These are phyloP conservation scores for Heterodera carotae DNA, from an alignment of 1,140 invertebrate species.

Conservation along the genomic window DNA sequence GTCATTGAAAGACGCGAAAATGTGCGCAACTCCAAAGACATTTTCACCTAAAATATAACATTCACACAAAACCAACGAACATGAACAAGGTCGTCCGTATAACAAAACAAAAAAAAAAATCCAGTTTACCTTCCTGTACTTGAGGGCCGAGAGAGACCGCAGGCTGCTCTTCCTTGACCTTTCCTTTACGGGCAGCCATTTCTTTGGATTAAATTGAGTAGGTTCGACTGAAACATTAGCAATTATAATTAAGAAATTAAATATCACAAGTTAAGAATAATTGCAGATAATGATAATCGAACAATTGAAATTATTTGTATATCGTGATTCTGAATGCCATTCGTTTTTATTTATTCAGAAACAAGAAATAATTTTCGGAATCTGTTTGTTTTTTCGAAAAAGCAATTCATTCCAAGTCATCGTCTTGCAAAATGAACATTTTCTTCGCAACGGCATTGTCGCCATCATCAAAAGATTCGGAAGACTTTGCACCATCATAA, in stretches of 20 bases:
- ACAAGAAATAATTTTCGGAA: not conserved
- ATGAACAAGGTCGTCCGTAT: no score
- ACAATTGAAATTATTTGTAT: no score
- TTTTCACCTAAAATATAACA: conserved; percentile 74
- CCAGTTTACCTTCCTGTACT: conserved; percentile 74
- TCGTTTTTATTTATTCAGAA: conserved; percentile 19
- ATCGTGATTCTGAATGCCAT: no score
- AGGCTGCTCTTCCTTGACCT: conserved; percentile 92
- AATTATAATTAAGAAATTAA: not conserved
- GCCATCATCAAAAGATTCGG: not conserved
- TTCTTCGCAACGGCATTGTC: not conserved
- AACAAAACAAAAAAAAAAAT: no score
- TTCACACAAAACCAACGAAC: not conserved
- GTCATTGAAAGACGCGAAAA: conserved; percentile 99
- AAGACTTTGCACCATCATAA: conserved; percentile 3
- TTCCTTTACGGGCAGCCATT: conserved; percentile 94
- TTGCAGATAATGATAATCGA: no score
- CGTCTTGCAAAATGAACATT: conserved; percentile 21
- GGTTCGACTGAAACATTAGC: not conserved
- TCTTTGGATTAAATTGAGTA: not conserved
- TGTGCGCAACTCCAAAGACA: conserved; percentile 98
- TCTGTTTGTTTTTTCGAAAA: no score
- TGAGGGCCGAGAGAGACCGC: conserved; percentile 95
- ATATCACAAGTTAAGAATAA: not conserved
- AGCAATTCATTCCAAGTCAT: conserved; percentile 14